These are phyloP conservation scores for Todiramphus chloris DNA, from an alignment of 2,113 vertebrate genomes.

Conservation along the genomic window DNA sequence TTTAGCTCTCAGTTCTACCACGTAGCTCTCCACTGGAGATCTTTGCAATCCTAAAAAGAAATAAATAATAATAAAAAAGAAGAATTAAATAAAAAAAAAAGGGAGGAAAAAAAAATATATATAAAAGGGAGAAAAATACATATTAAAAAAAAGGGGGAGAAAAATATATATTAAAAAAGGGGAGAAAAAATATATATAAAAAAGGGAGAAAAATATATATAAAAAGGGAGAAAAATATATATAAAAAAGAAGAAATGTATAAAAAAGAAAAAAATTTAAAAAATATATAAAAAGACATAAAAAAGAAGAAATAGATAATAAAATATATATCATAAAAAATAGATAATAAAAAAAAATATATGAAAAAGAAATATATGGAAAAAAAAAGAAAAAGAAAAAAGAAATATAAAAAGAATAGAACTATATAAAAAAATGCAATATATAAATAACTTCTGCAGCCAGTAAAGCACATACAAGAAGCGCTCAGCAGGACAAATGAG, in stretches of 20 bases:
- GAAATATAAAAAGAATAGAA: neutral
- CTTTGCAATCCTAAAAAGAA: neutral
- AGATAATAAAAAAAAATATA: neutral
- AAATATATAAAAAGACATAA: too few species aligned
- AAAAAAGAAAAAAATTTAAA: too few species aligned
- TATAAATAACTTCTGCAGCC: constrained; percentile 30
- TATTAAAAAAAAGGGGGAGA: neutral
- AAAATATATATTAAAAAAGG: neutral
- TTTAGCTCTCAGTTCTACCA: constrained; percentile 21
- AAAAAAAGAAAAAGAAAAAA: neutral
- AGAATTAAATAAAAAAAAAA: too few species aligned
- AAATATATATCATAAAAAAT: too few species aligned
- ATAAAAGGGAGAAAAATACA: neutral
- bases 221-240: too few species aligned
- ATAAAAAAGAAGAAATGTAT: neutral
- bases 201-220: neutral
- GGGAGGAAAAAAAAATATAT: too few species aligned
- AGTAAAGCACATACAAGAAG: constrained; percentile 59
- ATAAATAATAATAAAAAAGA: too few species aligned
- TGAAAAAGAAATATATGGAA: neutral
- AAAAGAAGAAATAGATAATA: too few species aligned
- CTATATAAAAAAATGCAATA: too few species aligned
- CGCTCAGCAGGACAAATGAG: constrained; percentile 62
- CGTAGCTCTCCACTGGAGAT: neutral
- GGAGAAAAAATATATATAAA: neutral